A percentile compares a stretch with the other conserved stretches of the same genome.
Evolutionary conservation across 1,140 invertebrate genomes (phyloP).

Genomic region (Trialeurodes vaporariorum): DNA sequence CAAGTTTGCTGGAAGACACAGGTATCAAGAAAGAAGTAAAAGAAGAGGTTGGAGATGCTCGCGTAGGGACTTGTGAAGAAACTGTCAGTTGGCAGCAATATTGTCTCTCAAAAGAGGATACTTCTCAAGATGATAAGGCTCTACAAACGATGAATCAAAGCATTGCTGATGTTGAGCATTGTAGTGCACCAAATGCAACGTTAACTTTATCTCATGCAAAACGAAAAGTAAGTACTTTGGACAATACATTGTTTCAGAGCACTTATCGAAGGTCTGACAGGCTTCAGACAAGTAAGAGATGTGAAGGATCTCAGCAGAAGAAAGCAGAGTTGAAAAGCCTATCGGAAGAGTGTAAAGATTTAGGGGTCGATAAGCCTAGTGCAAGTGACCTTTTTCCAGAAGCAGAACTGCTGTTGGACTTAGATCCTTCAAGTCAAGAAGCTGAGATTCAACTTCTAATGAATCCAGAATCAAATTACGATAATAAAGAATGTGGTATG

Average conservation of each 20-base stretch:
- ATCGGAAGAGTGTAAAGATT: conserved; percentile 61
- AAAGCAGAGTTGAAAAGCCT: conserved; percentile 48
- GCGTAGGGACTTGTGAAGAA: neutral
- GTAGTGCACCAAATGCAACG: neutral
- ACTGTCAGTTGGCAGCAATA: neutral
- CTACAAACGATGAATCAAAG: neutral
- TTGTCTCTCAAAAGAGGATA: neutral
- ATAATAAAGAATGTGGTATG: neutral
- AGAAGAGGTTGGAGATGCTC: neutral
- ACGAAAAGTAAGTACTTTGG: conserved; percentile 14
- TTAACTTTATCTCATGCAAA: conserved; percentile 9
- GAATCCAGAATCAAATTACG: neutral
- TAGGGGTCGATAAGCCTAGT: conserved; percentile 62
- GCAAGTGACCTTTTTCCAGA: conserved; percentile 64
- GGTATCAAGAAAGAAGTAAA: neutral
- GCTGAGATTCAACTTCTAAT: neutral
- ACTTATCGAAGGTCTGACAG: conserved; percentile 19
- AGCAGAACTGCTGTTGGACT: conserved; percentile 53
- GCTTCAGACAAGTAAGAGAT: conserved; percentile 14
- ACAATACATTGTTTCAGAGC: conserved; percentile 23
- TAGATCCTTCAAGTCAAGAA: conserved; percentile 34
- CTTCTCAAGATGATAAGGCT: neutral
- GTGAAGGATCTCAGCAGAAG: conserved; percentile 35
- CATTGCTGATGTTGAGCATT: neutral
- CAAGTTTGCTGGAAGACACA: neutral